Percentiles rank a stretch among this genome's conserved stretches.
phyloP scores from a whole-genome alignment of 2,113 vertebrate genomes.

The Varanus komodoensis region DNA sequence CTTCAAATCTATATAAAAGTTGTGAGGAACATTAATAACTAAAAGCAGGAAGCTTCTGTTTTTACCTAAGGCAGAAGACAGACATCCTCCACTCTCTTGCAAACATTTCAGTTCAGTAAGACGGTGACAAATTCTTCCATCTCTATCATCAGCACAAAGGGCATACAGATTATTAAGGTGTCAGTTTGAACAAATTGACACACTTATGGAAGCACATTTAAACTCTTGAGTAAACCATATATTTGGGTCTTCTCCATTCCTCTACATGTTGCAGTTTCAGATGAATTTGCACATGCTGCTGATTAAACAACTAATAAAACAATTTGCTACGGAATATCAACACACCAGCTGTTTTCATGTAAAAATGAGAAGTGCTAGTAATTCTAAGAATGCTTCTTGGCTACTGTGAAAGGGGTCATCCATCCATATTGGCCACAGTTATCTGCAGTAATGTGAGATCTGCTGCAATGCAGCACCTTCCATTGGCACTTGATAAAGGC shows the following conservation, averaged over 20 bases:
- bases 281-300: background rate
- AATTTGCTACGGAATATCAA: background rate
- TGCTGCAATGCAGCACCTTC: background rate
- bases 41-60: constrained; percentile 3
- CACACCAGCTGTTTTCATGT: background rate
- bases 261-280: background rate
- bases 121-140: constrained; percentile 2
- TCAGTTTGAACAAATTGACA: background rate
- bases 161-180: background rate
- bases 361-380: background rate
- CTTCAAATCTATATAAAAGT: background rate
- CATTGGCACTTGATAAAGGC: background rate
- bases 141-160: background rate
- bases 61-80: constrained; percentile 10
- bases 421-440: background rate
- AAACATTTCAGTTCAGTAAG: background rate
- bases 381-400: background rate
- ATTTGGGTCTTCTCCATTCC: background rate
- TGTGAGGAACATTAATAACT: background rate
- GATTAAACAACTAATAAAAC: background rate
- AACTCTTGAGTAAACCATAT: background rate
- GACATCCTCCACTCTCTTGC: background rate
- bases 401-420: background rate
- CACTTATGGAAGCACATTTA: background rate
- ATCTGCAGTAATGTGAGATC: background rate